phyloP scores from a whole-genome alignment of 2,888 invertebrate genomes.

The Drosophila leonis region DNA sequence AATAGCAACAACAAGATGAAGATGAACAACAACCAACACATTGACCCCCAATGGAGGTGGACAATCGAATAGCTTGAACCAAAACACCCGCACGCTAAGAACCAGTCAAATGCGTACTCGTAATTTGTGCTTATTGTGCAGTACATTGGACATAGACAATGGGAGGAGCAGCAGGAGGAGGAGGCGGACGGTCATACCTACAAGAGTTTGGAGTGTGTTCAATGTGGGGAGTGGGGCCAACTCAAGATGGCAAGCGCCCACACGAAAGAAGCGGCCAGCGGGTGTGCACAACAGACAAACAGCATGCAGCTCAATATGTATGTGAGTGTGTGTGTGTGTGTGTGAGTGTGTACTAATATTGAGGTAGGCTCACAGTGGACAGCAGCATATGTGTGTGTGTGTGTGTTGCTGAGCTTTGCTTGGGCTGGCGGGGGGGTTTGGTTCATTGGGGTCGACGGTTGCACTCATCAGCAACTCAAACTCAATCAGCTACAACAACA shows the following conservation, averaged over 20 bases:
- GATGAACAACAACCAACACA: conserved; percentile 18
- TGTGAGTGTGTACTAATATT: conserved; percentile 57
- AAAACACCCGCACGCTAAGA: conserved; percentile 19
- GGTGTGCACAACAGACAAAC: conserved; percentile 44
- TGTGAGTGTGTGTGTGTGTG: conserved; percentile 11
- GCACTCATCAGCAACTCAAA: conserved; percentile 77
- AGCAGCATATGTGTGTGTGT: conserved; percentile 10
- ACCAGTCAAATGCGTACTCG: conserved; percentile 56
- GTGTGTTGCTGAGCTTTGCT: conserved; percentile 8
- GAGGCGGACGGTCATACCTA: neutral
- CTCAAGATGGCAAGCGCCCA: conserved; percentile 39
- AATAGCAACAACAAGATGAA: conserved; percentile 13
- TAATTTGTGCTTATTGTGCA: conserved; percentile 78
- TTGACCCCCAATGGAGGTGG: conserved; percentile 62
- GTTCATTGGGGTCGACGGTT: conserved; percentile 60
- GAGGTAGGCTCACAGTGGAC: conserved; percentile 57
- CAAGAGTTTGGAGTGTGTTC: neutral
- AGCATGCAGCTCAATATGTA: conserved; percentile 12
- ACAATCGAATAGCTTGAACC: conserved; percentile 22
- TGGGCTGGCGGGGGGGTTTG: conserved; percentile 20
- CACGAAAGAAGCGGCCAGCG: conserved; percentile 73
- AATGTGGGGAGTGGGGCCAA: neutral
- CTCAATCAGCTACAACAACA: conserved; percentile 66
- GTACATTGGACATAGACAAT: conserved; percentile 36
- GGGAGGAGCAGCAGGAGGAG: neutral